Conservation (phyloP, 1,140 invertebrate species). For the Ostrea denselamellosa region DNA sequence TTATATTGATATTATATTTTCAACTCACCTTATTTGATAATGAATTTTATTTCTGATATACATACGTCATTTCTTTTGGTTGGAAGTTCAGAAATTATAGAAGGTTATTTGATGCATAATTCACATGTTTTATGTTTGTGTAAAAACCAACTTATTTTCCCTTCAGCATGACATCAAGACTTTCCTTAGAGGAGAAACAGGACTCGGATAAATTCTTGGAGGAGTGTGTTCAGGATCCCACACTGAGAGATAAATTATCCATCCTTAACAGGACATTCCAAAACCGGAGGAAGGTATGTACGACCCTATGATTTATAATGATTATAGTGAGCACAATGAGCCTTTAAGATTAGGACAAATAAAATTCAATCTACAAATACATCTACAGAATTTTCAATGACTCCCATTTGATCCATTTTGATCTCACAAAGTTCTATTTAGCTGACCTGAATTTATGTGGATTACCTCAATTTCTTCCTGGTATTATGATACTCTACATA, state of each 20-base stretch:
- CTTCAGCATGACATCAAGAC: conserved; percentile 40
- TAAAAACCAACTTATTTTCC: neutral
- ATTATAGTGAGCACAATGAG: too few relatives aligned
- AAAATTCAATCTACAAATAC: too few relatives aligned
- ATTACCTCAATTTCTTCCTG: too few relatives aligned
- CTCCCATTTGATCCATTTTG: too few relatives aligned
- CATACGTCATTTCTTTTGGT: neutral
- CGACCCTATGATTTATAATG: neutral
- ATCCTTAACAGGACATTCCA: conserved; percentile 76
- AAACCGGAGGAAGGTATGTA: conserved; percentile 77
- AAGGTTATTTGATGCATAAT: neutral
- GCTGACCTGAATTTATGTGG: too few relatives aligned
- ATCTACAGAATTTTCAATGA: too few relatives aligned
- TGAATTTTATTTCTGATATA: neutral
- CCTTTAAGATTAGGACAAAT: too few relatives aligned
- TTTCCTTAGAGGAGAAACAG: conserved; percentile 64
- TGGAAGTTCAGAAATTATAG: neutral
- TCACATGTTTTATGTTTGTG: neutral
- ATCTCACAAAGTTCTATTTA: too few relatives aligned
- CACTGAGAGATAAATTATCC: conserved; percentile 77
- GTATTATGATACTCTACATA: too few relatives aligned
- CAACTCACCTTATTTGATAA: neutral
- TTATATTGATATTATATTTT: too few relatives aligned
- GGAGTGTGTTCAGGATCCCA: conserved; percentile 76
- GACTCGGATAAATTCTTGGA: conserved; percentile 76